A percentile compares a stretch with the other conserved stretches of the same genome.
Conservation (phyloP, 2,113 vertebrate genomes). For the Notothenia rossii region DNA sequence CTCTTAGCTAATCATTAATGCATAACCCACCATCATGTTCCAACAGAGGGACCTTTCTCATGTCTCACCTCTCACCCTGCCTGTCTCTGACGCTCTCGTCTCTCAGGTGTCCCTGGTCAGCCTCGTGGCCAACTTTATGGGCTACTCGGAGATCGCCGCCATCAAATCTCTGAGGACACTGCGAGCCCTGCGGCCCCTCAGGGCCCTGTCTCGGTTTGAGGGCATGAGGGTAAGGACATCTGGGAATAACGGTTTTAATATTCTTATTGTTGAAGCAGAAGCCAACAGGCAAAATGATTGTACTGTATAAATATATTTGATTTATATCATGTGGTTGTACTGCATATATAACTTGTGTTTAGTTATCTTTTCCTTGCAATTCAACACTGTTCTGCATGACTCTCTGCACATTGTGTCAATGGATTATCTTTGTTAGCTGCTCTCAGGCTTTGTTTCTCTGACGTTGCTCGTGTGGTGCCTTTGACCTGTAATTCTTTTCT, state of each 20-base stretch:
- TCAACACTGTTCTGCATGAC: constrained; percentile 71
- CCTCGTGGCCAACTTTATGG: constrained; percentile 94
- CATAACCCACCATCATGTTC: not conserved
- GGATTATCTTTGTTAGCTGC: constrained; percentile 58
- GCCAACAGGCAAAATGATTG: not conserved
- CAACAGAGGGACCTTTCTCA: not conserved
- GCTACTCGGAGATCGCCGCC: constrained; percentile 94
- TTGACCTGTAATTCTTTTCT: constrained; percentile 85
- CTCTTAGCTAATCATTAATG: not conserved
- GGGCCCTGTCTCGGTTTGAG: constrained; percentile 98
- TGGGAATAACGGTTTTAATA: not conserved
- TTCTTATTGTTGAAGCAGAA: not conserved
- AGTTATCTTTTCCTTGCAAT: constrained; percentile 31
- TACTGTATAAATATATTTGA: no score
- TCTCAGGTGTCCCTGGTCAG: constrained; percentile 95
- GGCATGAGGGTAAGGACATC: constrained; percentile 96
- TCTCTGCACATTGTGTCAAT: constrained; percentile 66
- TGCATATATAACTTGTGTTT: constrained; percentile 52
- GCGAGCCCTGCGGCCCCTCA: constrained; percentile 94
- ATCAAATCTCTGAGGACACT: constrained; percentile 98
- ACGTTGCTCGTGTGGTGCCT: constrained; percentile 78
- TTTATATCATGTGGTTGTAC: not conserved
- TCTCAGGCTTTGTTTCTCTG: constrained; percentile 70
- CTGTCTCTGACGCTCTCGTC: constrained; percentile 18
- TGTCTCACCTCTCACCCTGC: constrained; percentile 25